phyloP scores from a whole-genome alignment of 2,113 vertebrate genomes.

The Pogonocichla stellata region DNA sequence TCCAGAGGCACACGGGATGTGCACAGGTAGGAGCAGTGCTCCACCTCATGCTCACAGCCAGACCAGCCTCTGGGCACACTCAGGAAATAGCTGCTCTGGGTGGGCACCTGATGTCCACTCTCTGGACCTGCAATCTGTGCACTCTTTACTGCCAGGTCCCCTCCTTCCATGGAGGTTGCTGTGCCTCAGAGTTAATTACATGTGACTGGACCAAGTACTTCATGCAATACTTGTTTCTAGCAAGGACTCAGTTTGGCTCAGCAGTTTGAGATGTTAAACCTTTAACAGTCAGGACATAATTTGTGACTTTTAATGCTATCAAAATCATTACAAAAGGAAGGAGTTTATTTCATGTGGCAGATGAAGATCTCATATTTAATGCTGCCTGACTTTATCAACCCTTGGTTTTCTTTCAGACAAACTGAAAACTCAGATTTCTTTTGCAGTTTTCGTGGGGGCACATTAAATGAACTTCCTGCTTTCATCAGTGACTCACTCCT shows the following conservation, averaged over 20 bases:
- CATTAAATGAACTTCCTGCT: conserved; percentile 10
- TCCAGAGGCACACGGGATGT: not conserved
- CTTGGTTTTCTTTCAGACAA: not conserved
- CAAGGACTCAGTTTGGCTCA: not conserved
- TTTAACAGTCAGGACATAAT: not conserved
- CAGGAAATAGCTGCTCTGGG: not conserved
- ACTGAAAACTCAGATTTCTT: not conserved
- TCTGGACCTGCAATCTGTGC: conserved; percentile 10
- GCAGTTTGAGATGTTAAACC: not conserved
- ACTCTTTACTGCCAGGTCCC: not conserved
- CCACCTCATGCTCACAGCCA: not conserved
- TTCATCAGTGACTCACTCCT: conserved; percentile 31
- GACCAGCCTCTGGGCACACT: not conserved
- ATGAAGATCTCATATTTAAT: not conserved
- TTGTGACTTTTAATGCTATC: not conserved
- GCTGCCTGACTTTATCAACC: not conserved
- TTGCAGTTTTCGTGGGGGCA: not conserved
- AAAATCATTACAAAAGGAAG: not conserved
- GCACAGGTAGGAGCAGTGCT: not conserved
- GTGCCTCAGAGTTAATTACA: not conserved
- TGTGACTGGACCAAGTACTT: not conserved
- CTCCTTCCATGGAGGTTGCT: not conserved
- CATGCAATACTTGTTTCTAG: not conserved
- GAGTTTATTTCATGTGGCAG: not conserved
- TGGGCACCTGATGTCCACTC: not conserved